phyloP scores from a whole-genome alignment of 1,140 invertebrate species.

The Eriocheir sinensis region DNA sequence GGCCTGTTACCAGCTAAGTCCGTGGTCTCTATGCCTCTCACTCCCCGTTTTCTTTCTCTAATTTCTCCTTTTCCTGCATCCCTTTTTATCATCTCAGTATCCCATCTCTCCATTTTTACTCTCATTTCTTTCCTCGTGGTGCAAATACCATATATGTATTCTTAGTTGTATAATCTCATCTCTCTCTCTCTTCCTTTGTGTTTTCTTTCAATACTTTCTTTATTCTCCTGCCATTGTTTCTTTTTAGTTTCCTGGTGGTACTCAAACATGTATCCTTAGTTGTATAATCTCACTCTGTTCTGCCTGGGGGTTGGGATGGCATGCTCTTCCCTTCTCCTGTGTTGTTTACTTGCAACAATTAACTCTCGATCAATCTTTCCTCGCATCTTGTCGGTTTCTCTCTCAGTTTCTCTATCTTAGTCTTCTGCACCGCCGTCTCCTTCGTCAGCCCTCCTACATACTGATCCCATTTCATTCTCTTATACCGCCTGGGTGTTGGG shows the following conservation, averaged over 20 bases:
- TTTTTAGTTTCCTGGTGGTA: no score
- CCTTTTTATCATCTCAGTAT: neutral
- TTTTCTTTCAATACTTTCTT: neutral
- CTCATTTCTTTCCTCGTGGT: neutral
- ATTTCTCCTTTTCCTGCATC: neutral
- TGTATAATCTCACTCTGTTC: no score
- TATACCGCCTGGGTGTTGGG: no score
- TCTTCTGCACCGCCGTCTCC: neutral
- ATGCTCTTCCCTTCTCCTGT: no score
- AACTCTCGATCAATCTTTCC: neutral
- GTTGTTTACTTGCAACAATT: no score
- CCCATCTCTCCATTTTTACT: neutral
- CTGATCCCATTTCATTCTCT: no score
- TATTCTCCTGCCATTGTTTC: no score
- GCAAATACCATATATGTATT: neutral
- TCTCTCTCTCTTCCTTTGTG: neutral
- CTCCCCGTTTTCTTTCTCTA: neutral
- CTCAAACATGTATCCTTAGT: no score
- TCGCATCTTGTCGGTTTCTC: neutral
- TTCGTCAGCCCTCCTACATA: neutral
- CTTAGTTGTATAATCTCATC: neutral
- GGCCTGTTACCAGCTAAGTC: neutral
- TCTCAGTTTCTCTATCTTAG: no score
- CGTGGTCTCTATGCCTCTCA: neutral
- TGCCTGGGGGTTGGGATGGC: no score